Evolutionary conservation across 2,888 invertebrate species (phyloP), one percentile per base, ranked within the genome.

Genomic region (Caradrina kadenii): DNA sequence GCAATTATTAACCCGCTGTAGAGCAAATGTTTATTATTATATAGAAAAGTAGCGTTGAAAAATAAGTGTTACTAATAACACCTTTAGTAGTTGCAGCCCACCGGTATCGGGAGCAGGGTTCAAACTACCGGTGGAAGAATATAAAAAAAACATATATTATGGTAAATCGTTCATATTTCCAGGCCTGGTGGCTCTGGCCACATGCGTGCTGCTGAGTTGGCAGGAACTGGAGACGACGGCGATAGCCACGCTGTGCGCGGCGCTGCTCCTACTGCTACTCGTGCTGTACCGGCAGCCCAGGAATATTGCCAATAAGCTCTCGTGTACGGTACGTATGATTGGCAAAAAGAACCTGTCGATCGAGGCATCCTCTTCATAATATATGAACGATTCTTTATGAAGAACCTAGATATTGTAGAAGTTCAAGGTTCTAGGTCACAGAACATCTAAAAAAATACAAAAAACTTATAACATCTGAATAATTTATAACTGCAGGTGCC

Each of bases 221-320:
- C 13, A 13, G 92, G 89, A 93, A 83, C 86, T 86, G 10, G 90
- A 90, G 92, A 79, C 87, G 96, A 78, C 96, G 35, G 90, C 96
- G 52, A 87, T 96, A 35, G 92, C 93, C 39, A 85, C 95, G 50
- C 88, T 97, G 26, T 95, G 96, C 50, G 91, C 96, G 0, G 85
- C 96, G 45, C 92, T 97, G 52, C 80, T 97, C 4, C 79, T 96
- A 48, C 94, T 96, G 35, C 89, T 97, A 48, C 84, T 97, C 0
- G 94, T 97, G 42, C 97, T 98, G 75, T 96, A 95, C 79, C 94
- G 97, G 45, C 98, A 98, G 91, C 98, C 98, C 0, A 91, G 96
- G 56, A 96, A 97, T 69, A 79, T 66, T 81, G 91, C 91, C 39
- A 50, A 79, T 1, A 92, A 97, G 70, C 93, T 98, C 56, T 96